Base-by-base conservation (phyloP, 2,113 vertebrate genomes). In the Scartelaos histophorus region DNA sequence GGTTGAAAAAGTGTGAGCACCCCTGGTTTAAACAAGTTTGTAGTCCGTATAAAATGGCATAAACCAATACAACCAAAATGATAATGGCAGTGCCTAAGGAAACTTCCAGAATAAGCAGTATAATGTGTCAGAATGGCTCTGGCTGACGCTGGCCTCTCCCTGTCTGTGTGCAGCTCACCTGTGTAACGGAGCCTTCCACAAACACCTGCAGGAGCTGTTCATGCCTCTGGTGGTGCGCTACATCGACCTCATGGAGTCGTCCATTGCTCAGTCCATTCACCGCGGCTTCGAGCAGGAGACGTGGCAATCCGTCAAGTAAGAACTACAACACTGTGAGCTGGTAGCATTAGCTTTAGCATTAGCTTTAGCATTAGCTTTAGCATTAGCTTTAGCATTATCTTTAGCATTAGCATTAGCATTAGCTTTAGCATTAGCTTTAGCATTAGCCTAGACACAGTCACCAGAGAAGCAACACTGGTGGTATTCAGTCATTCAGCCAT, bases 161-260 rank as follows among this genome's bases (percentile, higher is more conserved):
- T 15, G 9, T 66, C 7, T 25, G 56, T 19, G 24, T 60, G 53
- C 95, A 99, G 97, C 92, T 80, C 92, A 96, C 87, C 89, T 99
- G 83, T 97, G 95, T 92, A 96, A 98, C 71, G 96, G 97, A 24
- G 91, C 92, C 13, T 99, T 98, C 93, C 98, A 99, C 89, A 96
- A 97, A 85, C 97, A 98, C 85, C 93, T 99, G 89, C 97, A 99
- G 92, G 95, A 97, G 70, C 88, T 95, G 82, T 99, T 96, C 90
- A 91, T 97, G 73, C 98, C 98, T 16, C 92, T 98, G 93, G 96
- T 98, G 46, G 89, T 99, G 67, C 96, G 97, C 87, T 99, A 99
- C 90, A 95, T 99, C 3, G 97, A 99, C 89, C 95, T 99, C 81
- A 99, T 99, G 98, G 98, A 99, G 89, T 98, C 97, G 0, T 98